A percentile compares a stretch with the other conserved stretches of the same genome.
phyloP scores from a whole-genome alignment of 2,888 invertebrate species.

The Ditula angustiorana region DNA sequence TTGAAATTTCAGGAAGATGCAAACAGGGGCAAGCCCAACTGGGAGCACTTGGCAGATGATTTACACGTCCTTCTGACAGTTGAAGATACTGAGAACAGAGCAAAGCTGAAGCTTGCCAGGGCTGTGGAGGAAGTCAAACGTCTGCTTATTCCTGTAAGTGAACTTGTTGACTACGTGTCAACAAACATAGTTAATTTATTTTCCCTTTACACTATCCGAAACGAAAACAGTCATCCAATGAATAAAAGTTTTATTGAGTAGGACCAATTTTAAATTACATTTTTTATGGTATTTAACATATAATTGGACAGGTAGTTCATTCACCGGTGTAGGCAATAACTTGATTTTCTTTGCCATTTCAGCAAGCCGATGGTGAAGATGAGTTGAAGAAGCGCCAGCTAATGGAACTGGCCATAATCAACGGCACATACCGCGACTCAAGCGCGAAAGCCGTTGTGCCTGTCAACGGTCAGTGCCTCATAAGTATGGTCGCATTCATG shows the following conservation, averaged over 20 bases:
- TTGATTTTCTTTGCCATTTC: conserved; percentile 53
- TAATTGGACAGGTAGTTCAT: too few relatives aligned
- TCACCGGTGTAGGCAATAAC: not conserved
- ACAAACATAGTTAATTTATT: too few relatives aligned
- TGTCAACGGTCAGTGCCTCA: conserved; percentile 90
- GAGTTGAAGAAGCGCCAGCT: conserved; percentile 99
- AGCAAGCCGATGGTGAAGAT: conserved; percentile 99
- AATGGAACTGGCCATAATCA: conserved; percentile 99
- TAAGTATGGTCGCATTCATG: conserved; percentile 83
- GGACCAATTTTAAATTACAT: too few relatives aligned
- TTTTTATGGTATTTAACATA: too few relatives aligned
- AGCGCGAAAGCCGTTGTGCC: conserved; percentile 94
- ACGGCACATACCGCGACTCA: conserved; percentile 99
- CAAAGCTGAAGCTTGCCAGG: conserved; percentile 96
- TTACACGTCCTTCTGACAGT: conserved; percentile 99
- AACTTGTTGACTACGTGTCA: not conserved
- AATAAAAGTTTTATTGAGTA: too few relatives aligned
- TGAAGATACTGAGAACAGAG: conserved; percentile 99
- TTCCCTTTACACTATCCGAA: too few relatives aligned
- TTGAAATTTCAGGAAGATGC: conserved; percentile 94
- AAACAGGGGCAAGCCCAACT: conserved; percentile 99
- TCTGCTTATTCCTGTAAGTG: conserved; percentile 97
- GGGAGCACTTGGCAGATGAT: conserved; percentile 99
- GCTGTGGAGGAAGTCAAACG: conserved; percentile 99
- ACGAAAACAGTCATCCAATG: too few relatives aligned